Evolutionary conservation across 2,888 invertebrate species (phyloP).

Genomic region (Creontiades dilutus): DNA sequence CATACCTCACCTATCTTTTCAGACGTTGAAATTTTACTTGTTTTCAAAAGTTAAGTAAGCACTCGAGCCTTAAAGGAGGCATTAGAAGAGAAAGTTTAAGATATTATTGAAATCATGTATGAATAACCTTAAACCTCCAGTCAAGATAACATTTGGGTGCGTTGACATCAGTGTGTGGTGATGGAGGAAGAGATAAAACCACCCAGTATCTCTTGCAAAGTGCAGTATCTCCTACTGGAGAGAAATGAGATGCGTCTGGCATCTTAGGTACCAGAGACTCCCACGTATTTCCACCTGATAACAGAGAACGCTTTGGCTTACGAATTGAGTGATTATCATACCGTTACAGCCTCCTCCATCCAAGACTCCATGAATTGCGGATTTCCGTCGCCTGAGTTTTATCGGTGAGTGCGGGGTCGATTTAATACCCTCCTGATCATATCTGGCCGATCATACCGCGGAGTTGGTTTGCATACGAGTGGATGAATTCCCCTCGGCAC

Average conservation of each 20-base stretch:
- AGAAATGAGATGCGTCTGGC: not conserved
- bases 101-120: too few relatives aligned
- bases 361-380: not conserved
- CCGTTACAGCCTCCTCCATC: not conserved
- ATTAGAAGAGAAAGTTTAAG: too few relatives aligned
- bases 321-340: constrained; percentile 19
- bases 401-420: not conserved
- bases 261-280: constrained; percentile 10
- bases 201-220: too few relatives aligned
- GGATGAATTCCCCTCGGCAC: not conserved
- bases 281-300: constrained; percentile 16
- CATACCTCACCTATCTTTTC: too few relatives aligned
- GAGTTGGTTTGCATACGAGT: not conserved
- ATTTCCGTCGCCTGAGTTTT: not conserved
- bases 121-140: too few relatives aligned
- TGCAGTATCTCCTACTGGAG: not conserved
- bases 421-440: constrained; percentile 4
- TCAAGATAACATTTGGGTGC: too few relatives aligned
- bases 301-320: constrained; percentile 13
- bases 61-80: too few relatives aligned
- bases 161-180: too few relatives aligned
- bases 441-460: not conserved
- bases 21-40: too few relatives aligned
- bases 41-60: too few relatives aligned
- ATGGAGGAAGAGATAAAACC: too few relatives aligned